Base-by-base conservation (phyloP, 2,888 invertebrate genomes). In the Lottia scabra region DNA sequence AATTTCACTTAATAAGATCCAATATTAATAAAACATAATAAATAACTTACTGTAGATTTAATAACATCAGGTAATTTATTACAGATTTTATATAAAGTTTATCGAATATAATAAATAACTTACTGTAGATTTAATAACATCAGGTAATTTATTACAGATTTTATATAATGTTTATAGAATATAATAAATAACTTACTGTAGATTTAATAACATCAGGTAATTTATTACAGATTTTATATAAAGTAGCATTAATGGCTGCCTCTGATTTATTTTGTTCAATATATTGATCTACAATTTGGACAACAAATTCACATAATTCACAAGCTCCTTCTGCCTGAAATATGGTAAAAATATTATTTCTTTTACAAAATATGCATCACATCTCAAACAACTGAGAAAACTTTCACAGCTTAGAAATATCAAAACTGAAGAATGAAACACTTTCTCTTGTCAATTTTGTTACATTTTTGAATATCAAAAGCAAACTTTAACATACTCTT, bases 231-330 rank as follows among this genome's bases (percentile, higher is more conserved):
- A 80, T 45, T 23, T 64, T 63, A 65, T 76, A 75, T 23, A 80
- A 67, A 10, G 80, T 78, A 45, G 68, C 69, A 65, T 80, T 78
- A 46, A 79, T 73, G 63, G 72, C 73, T 30, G 70, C 78, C 19
- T 45, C 70, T 0, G 78, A 70, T 30, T 70, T 64, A 70, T 77
- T 78, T 12, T 73, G 65, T 26, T 72, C 63, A 66, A 80, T 43
- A 63, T 72, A 74, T 19, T 68, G 26, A 72, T 80, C 80, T 12
- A 77, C 43, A 1, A 70, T n/a, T 30, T 75, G 67, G 1, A 78
- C 72, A 10, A 80, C 26, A 65, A 76, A 73, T 70, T 79, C 68
- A 71, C 80, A 80, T 30, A 80, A 15, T 27, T 76, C 75, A 73
- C 80, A 80, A 45, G 63, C 68, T 12, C 73, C 69, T 66, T 71